Evolutionary conservation across 2,797 vertebrate species (phyloP), one percentile per base, ranked within the genome.

Genomic region (Lagocephalus sceleratus): DNA sequence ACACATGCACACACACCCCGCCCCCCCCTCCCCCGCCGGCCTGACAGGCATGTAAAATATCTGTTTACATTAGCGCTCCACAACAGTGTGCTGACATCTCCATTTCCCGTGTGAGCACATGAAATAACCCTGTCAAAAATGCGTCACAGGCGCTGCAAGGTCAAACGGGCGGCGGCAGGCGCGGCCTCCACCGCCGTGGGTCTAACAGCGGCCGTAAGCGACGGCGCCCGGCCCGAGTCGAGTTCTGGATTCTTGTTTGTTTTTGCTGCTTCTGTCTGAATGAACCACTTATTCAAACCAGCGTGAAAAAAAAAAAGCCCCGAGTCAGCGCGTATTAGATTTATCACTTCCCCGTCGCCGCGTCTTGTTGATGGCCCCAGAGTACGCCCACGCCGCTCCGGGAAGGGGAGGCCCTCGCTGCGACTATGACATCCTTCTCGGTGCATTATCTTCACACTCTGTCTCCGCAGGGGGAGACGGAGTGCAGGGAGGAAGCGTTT

Each of bases 401-500:
- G 81, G 74, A 76, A 20, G 68, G 63, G 73, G 73, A 81, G 76
- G 78, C 73, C 81, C 75, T 79, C 81, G 73, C 79, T 87, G 85
- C 86, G 86, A 84, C 88, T 88, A 88, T 89, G 90, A 91, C 89
- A 91, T 91, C 86, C 83, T 90, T 90, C 88, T 71, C 68, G 70
- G 78, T 78, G 83, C 89, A 90, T 92, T 90, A 91, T 90, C 90
- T 87, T 90, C 87, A 89, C 88, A 89, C 85, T 87, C 83, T 77
- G 85, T 89, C 86, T 91, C 83, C 85, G 87, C 77, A n/a, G 77
- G 88, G 84, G 85, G 85, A 80, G 83, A 85, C 75, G 82, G 80
- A 90, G 87, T 80, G 83, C 82, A 75, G 73, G 39, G 66, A 83
- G 79, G 83, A 82, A 85, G 79, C 73, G 77, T 81, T 88, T 87